Evolutionary conservation across 2,888 invertebrate species (phyloP).

Genomic region (Zaprionus obscuricornis): DNA sequence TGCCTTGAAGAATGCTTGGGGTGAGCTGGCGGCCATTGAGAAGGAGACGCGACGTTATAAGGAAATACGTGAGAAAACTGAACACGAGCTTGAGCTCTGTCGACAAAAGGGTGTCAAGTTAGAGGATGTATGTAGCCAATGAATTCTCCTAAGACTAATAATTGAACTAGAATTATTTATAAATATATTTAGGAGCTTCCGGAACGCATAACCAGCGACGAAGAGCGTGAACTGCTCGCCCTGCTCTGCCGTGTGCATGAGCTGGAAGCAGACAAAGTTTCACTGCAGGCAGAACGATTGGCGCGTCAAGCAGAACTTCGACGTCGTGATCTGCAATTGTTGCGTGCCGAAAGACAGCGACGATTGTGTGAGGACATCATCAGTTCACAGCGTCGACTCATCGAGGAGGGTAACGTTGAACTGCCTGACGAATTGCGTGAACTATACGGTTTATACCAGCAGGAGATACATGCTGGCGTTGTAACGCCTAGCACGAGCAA

Average conservation of each 20-base stretch:
- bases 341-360: slow-evolving; percentile 92
- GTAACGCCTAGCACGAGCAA: slow-evolving; percentile 78
- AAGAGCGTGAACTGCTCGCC: slow-evolving; percentile 93
- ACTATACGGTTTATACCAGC: slow-evolving; percentile 92
- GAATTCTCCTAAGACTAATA: not conserved
- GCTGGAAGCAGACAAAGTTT: slow-evolving; percentile 96
- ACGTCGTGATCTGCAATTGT: slow-evolving; percentile 91
- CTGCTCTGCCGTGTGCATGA: slow-evolving; percentile 96
- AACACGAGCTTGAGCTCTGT: slow-evolving; percentile 91
- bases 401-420: slow-evolving; percentile 90
- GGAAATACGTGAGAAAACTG: slow-evolving; percentile 89
- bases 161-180: rapidly evolving
- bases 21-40: slow-evolving; percentile 92
- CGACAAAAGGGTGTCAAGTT: slow-evolving; percentile 90
- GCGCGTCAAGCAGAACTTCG: slow-evolving; percentile 94
- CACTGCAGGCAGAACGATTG: slow-evolving; percentile 93
- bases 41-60: slow-evolving; percentile 93
- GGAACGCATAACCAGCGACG: slow-evolving; percentile 92
- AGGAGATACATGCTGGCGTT: slow-evolving; percentile 93
- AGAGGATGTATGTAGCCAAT: slow-evolving; percentile 88
- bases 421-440: slow-evolving; percentile 91
- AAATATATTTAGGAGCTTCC: slow-evolving; percentile 87
- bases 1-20: slow-evolving; percentile 91
- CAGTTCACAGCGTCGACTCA: slow-evolving; percentile 91
- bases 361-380: slow-evolving; percentile 96